These are phyloP conservation scores for Stegophylla sp. DNA, from an alignment of 2,888 invertebrate genomes.

Conservation along the genomic window DNA sequence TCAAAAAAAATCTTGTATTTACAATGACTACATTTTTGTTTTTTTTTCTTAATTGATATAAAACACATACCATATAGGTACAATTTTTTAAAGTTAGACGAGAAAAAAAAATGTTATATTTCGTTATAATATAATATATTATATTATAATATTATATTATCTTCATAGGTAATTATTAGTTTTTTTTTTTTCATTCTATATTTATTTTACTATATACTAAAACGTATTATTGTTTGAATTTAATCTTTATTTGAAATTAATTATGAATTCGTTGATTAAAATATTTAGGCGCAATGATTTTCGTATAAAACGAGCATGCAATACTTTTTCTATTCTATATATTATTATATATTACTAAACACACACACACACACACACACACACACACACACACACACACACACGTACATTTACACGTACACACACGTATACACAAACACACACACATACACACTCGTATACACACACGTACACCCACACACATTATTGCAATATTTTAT, in stretches of 20 bases:
- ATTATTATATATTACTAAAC: conserved; percentile 17
- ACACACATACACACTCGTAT: not conserved
- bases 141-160: too few relatives aligned
- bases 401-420: not conserved
- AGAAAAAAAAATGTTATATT: not conserved
- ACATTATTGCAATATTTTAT: conserved; percentile 51
- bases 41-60: too few relatives aligned
- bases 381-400: not conserved
- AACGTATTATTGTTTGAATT: conserved; percentile 8
- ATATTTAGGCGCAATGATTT: conserved; percentile 33
- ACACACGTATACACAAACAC: not conserved
- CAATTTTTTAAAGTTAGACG: not conserved
- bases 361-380: conserved; percentile 18
- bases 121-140: too few relatives aligned
- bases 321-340: conserved; percentile 52
- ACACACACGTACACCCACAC: not conserved
- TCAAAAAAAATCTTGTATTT: too few relatives aligned
- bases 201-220: not conserved
- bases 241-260: conserved; percentile 24
- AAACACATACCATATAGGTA: not conserved
- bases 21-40: too few relatives aligned
- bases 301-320: conserved; percentile 49
- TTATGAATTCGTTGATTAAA: conserved; percentile 35
- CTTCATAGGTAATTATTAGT: conserved; percentile 16
- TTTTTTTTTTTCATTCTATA: conserved; percentile 15